Base-by-base conservation (phyloP, 2,113 vertebrate genomes). In the Nothocercus julius region DNA sequence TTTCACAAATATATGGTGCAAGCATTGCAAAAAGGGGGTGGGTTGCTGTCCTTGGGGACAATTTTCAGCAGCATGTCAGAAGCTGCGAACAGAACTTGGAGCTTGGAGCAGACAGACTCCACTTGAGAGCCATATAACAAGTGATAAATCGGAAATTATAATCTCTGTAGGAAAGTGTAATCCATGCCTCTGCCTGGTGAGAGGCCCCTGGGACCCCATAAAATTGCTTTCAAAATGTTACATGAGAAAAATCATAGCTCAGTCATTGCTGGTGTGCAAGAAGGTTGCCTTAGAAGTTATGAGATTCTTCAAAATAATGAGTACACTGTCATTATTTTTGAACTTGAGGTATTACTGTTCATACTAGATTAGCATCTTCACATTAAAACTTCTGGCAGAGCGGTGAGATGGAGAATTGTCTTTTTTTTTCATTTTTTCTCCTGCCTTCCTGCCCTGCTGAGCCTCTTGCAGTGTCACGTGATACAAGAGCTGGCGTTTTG, bases 381-480 rank as follows among this genome's bases (percentile, higher is more conserved):
- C 5, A 1, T 42, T 72, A 12, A 42, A 59, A 56, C 66, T 42
- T 51, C 27, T 72, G 2, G 0, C 3, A 51, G 21, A 32, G 28
- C 19, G 51, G 3, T 13, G 18, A 1, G 36, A 85, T 2, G 1
- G 3, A 22, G 2, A 9, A 40, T 22, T 19, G 8, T 12, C 42
- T 67, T 34, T 7, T 66, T 75, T 45, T 30, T 30, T 56, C 11
- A 9, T 47, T 25, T 10, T 13, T 5, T 15, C 5, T 16, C 10
- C 47, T 47, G 4, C 1, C 0, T 3, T 17, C 3, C 2, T 61
- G 92, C 8, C 6, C 8, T 78, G 45, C 24, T 11, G 1, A 56
- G 80, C 64, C 6, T 47, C 30, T 44, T 77, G 13, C 19, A 12
- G 4, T 24, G 16, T 64, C 67, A 13, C 25, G 10, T 56, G n/a